Percentiles rank a stretch among this genome's conserved stretches.
These are phyloP conservation scores for Orthosia gothica DNA, from an alignment of 2,888 invertebrate genomes.

Conservation along the genomic window DNA sequence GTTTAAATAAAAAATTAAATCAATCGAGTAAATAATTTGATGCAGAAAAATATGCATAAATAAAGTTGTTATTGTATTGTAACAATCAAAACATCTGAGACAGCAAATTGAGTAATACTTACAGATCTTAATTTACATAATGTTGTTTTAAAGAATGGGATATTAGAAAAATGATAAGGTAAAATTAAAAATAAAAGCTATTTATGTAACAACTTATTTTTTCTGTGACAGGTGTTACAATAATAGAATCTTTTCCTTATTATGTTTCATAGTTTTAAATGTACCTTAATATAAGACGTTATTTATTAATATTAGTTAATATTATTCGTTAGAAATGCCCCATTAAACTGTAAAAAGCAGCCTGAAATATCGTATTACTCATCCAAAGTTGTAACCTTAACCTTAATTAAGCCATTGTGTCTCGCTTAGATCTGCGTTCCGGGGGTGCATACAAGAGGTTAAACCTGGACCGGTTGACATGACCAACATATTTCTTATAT, in stretches of 20 bases:
- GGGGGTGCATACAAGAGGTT: too few species aligned
- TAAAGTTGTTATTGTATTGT: not conserved
- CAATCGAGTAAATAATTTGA: not conserved
- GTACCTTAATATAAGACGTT: too few species aligned
- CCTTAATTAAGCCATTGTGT: too few species aligned
- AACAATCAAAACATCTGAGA: slow-evolving; percentile 2
- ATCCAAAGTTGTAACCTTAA: slow-evolving; percentile 42
- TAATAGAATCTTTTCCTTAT: not conserved
- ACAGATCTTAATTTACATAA: not conserved
- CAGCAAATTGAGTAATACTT: not conserved
- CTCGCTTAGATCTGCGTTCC: too few species aligned
- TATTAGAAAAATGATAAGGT: not conserved
- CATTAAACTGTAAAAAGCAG: slow-evolving; percentile 20
- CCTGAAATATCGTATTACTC: slow-evolving; percentile 40
- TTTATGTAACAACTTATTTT: not conserved
- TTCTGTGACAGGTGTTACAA: not conserved
- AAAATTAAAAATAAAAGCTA: too few species aligned
- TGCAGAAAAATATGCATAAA: not conserved
- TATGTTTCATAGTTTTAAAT: too few species aligned
- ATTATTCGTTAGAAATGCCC: too few species aligned
- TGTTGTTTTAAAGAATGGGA: not conserved
- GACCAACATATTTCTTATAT: slow-evolving; percentile 14
- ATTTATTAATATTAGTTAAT: too few species aligned
- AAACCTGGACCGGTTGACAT: slow-evolving; percentile 10
- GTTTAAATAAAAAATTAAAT: too few species aligned